A percentile compares a stretch with the other conserved stretches of the same genome.
Evolutionary conservation across 1,140 invertebrate genomes (phyloP).

Genomic region (Trichogramma pretiosum): DNA sequence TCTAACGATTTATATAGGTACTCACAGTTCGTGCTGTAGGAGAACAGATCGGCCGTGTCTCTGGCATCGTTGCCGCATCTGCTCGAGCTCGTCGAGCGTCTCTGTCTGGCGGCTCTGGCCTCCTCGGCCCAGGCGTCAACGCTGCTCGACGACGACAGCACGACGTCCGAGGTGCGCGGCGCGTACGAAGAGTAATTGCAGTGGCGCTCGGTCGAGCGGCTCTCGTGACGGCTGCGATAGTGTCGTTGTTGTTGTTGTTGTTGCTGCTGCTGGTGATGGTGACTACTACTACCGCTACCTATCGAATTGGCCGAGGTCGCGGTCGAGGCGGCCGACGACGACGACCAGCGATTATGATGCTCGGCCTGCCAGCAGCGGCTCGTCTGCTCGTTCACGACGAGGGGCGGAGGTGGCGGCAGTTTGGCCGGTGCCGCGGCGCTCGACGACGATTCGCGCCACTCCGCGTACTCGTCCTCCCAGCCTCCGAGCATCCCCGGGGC

Average conservation of each 20-base stretch:
- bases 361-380: too few relatives aligned
- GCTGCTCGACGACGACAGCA: slow-evolving; percentile 35
- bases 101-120: slow-evolving; percentile 22
- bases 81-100: slow-evolving; percentile 26
- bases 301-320: slow-evolving; percentile 7
- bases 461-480: slow-evolving; percentile 39
- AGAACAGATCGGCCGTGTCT: not conserved
- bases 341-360: too few relatives aligned
- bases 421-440: slow-evolving; percentile 8
- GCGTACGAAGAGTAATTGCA: not conserved
- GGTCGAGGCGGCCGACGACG: slow-evolving; percentile 2
- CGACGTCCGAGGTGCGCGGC: slow-evolving; percentile 18
- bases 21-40: not conserved
- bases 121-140: slow-evolving; percentile 33
- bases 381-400: slow-evolving; percentile 2
- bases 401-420: not conserved
- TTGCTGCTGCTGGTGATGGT: slow-evolving; percentile 8
- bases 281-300: too few relatives aligned
- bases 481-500: slow-evolving; percentile 42
- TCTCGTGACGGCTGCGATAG: slow-evolving; percentile 22
- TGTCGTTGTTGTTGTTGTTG: slow-evolving; percentile 15
- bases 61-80: slow-evolving; percentile 23
- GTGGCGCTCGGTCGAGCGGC: slow-evolving; percentile 31
- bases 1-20: not conserved
- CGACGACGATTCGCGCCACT: slow-evolving; percentile 35